Conservation (phyloP, 2,888 invertebrate genomes). For the Baronia brevicornis region DNA sequence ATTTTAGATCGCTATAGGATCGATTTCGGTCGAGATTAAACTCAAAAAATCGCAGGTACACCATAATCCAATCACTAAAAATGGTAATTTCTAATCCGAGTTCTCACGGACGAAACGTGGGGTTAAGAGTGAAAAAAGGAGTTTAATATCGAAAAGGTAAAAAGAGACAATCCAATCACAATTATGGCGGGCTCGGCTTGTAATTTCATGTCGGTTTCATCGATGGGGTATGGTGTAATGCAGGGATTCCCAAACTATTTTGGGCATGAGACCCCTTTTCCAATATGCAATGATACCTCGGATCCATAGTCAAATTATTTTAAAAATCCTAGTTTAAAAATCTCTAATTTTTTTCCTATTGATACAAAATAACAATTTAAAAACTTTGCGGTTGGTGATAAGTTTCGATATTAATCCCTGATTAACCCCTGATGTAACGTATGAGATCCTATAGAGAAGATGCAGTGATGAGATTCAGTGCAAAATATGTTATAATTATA, state of each 20-base stretch:
- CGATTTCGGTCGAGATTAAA: conserved; percentile 47
- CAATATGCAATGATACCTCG: too few species aligned
- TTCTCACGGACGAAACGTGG: conserved; percentile 68
- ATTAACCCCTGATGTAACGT: too few species aligned
- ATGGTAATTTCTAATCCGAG: conserved; percentile 65
- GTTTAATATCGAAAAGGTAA: conserved; percentile 36
- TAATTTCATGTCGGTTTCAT: conserved; percentile 40
- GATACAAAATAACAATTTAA: too few species aligned
- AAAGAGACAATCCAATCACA: conserved; percentile 66
- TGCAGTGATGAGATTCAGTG: too few species aligned
- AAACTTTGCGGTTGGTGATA: too few species aligned
- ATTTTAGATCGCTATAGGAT: conserved; percentile 39
- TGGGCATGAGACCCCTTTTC: background rate
- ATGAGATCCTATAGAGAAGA: too few species aligned
- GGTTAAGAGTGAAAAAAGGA: conserved; percentile 47
- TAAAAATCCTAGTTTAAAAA: too few species aligned
- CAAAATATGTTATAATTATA: too few species aligned
- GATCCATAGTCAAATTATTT: too few species aligned
- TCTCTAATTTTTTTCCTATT: too few species aligned
- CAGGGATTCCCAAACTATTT: background rate
- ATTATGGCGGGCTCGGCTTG: conserved; percentile 42
- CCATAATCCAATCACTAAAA: conserved; percentile 70
- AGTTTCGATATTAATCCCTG: too few species aligned
- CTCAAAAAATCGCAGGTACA: conserved; percentile 43
- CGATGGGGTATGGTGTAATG: background rate